Evolutionary conservation across 2,888 invertebrate species (phyloP).

Genomic region (Apantesis nais): DNA sequence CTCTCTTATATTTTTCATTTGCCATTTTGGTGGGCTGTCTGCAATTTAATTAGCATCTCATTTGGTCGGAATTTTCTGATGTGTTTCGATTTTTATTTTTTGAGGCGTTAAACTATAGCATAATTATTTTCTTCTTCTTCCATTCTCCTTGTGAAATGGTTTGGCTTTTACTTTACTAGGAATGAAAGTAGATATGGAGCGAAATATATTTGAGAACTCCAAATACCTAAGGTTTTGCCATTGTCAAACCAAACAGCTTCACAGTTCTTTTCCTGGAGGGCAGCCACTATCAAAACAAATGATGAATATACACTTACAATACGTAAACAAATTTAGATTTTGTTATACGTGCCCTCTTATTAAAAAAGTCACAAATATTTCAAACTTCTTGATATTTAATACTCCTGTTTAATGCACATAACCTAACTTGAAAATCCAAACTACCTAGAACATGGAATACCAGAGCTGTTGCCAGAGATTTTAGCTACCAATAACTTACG

Average conservation of each 20-base stretch:
- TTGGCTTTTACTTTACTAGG: background rate
- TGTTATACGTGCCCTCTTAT: no score
- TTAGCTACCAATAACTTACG: background rate
- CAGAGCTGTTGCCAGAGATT: background rate
- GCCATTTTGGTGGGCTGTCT: background rate
- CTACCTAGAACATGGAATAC: background rate
- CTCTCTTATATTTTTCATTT: background rate
- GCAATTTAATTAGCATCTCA: slow-evolving; percentile 33
- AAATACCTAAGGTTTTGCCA: background rate
- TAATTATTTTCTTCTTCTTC: no score
- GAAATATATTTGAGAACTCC: background rate
- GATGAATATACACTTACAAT: no score
- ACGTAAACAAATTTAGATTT: background rate
- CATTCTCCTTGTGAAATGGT: background rate
- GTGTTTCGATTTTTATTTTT: slow-evolving; percentile 44
- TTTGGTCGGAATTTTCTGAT: slow-evolving; percentile 44
- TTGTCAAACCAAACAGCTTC: background rate
- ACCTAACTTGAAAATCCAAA: background rate
- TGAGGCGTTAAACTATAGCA: background rate
- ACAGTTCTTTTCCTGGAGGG: no score
- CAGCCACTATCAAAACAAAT: no score
- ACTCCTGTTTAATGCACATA: background rate
- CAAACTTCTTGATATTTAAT: background rate
- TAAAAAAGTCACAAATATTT: no score
- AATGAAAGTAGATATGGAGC: no score